Percentiles rank a stretch among this genome's conserved stretches.
Evolutionary conservation across 2,113 vertebrate genomes (phyloP).

Genomic region (Elephantulus edwardii): DNA sequence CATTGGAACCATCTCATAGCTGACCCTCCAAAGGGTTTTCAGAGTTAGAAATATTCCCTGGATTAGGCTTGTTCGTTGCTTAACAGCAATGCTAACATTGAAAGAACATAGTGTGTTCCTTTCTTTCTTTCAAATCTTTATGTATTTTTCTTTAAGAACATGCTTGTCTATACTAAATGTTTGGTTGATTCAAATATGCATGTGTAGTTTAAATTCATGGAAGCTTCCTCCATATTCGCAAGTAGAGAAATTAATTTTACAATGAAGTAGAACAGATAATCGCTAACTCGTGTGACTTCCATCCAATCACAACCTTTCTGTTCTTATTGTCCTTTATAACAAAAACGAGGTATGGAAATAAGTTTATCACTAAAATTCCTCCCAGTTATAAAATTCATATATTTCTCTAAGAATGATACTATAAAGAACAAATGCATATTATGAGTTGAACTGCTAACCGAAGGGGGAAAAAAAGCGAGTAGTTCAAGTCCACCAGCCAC

Average conservation of each 20-base stretch:
- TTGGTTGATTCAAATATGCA: neutral
- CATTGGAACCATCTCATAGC: too few relatives aligned
- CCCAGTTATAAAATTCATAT: neutral
- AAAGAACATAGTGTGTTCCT: neutral
- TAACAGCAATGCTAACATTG: neutral
- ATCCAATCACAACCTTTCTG: neutral
- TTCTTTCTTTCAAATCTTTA: conserved; percentile 1
- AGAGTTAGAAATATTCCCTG: neutral
- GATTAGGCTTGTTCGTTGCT: neutral
- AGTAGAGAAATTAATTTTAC: neutral
- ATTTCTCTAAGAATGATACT: neutral
- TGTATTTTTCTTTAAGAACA: neutral
- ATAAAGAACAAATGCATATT: too few relatives aligned
- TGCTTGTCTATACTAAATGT: neutral
- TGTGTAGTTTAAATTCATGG: neutral
- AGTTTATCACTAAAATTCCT: neutral
- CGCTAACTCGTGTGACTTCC: neutral
- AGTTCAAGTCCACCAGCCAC: too few relatives aligned
- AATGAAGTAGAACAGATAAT: neutral
- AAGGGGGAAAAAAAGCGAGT: too few relatives aligned
- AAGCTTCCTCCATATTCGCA: neutral
- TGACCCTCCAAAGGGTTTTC: too few relatives aligned
- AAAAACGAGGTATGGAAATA: neutral
- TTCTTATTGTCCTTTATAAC: neutral
- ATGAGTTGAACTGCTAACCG: too few relatives aligned